Evolutionary conservation across 2,888 invertebrate genomes (phyloP).

Genomic region (Thera obeliscata): DNA sequence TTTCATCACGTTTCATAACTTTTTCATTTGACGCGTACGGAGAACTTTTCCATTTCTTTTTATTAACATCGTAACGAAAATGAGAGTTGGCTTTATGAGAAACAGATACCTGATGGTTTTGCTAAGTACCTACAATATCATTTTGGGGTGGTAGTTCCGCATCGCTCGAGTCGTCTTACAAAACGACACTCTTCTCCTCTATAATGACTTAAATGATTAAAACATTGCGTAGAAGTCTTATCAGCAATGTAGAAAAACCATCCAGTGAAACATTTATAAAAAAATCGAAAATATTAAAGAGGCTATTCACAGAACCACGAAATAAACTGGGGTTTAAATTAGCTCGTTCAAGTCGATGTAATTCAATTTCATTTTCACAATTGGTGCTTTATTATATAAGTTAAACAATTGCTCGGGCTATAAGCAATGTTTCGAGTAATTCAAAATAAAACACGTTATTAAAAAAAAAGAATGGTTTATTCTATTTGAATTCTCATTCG

Average conservation of each 20-base stretch:
- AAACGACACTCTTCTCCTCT: slow-evolving; percentile 18
- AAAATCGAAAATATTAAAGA: slow-evolving; percentile 2
- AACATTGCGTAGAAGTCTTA: slow-evolving; percentile 14
- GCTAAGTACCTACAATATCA: slow-evolving; percentile 56
- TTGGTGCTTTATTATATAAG: slow-evolving; percentile 55
- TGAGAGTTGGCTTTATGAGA: slow-evolving; percentile 78
- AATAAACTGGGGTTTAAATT: slow-evolving; percentile 12
- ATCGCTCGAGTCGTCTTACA: slow-evolving; percentile 17
- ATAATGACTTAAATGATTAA: slow-evolving; percentile 25
- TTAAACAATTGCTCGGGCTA: slow-evolving; percentile 56
- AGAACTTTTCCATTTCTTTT: slow-evolving; percentile 83
- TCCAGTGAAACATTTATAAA: slow-evolving; percentile 5
- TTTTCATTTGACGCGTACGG: slow-evolving; percentile 83
- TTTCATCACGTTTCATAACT: slow-evolving; percentile 83
- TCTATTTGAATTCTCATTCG: slow-evolving; percentile 63
- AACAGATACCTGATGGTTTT: slow-evolving; percentile 75
- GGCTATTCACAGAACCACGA: slow-evolving; percentile 1
- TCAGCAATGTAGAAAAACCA: slow-evolving; percentile 6
- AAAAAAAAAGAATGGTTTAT: slow-evolving; percentile 62
- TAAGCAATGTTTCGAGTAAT: slow-evolving; percentile 49
- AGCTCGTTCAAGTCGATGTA: slow-evolving; percentile 23
- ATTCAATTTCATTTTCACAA: slow-evolving; percentile 41
- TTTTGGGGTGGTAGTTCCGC: slow-evolving; percentile 36
- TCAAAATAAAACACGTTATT: slow-evolving; percentile 56
- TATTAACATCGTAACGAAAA: slow-evolving; percentile 83